Evolutionary conservation across 2,113 vertebrate species (phyloP).

Genomic region (Crotalus helleri): DNA sequence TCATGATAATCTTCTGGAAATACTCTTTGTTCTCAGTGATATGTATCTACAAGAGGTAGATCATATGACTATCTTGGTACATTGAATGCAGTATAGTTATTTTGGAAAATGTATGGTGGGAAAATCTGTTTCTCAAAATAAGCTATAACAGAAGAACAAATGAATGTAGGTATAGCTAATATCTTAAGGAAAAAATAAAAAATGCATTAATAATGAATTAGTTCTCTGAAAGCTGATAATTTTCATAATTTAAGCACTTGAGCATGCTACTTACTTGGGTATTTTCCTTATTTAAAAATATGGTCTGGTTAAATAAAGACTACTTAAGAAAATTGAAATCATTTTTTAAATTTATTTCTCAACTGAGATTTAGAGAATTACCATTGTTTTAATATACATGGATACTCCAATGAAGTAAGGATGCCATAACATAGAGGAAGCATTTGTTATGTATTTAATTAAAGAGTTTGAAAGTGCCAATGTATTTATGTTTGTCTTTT

Average conservation of each 20-base stretch:
- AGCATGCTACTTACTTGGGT: neutral
- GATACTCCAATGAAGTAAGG: neutral
- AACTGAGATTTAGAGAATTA: slow-evolving; percentile 13
- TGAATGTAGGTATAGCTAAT: neutral
- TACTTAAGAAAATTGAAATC: neutral
- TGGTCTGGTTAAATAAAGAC: slow-evolving; percentile 12
- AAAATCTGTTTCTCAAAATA: neutral
- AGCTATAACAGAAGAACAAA: neutral
- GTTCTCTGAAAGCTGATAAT: neutral
- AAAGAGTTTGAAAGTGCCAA: neutral
- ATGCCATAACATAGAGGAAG: neutral
- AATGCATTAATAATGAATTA: neutral
- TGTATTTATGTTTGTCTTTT: neutral
- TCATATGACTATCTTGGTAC: neutral
- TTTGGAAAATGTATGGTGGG: neutral
- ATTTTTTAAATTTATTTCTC: neutral
- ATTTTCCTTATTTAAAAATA: neutral
- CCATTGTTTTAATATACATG: neutral
- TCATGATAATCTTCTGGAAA: neutral
- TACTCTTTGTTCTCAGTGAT: neutral
- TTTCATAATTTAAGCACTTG: neutral
- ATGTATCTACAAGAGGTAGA: neutral
- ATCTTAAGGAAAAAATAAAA: neutral
- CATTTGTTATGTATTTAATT: neutral
- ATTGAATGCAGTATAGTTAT: neutral